Evolutionary conservation across 1,140 invertebrate genomes (phyloP).

Genomic region (Ganaspis sp.): DNA sequence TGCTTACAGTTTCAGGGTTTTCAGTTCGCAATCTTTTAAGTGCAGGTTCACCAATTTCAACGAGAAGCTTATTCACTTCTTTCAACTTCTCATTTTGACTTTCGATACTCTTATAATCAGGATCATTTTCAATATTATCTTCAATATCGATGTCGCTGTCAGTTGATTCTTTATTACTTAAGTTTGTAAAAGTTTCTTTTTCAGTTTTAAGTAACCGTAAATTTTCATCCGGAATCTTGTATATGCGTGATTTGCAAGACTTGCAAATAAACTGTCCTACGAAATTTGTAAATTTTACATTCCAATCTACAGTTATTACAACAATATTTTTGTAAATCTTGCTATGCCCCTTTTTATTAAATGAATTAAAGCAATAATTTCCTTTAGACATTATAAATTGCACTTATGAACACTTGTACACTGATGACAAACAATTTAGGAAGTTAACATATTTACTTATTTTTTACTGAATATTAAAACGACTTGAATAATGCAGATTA

Average conservation of each 20-base stretch:
- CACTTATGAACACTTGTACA: too few species aligned
- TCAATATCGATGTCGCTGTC: background rate
- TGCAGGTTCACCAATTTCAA: background rate
- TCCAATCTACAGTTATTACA: background rate
- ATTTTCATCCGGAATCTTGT: background rate
- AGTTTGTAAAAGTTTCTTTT: background rate
- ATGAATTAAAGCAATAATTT: background rate
- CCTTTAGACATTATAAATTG: too few species aligned
- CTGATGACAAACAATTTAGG: too few species aligned
- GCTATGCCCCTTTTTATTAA: background rate
- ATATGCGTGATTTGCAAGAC: background rate
- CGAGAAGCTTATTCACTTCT: background rate
- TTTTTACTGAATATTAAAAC: too few species aligned
- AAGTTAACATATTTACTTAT: too few species aligned
- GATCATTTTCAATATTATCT: background rate
- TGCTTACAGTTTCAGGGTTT: background rate
- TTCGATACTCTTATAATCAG: background rate
- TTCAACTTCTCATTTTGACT: background rate
- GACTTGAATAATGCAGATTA: too few species aligned
- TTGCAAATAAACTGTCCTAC: background rate
- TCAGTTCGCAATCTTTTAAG: background rate
- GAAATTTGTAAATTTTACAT: background rate
- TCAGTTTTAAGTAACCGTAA: background rate
- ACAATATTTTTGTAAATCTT: background rate
- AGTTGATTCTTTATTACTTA: background rate